Percentiles rank a stretch among this genome's conserved stretches.
Conservation (phyloP, 2,797 vertebrate genomes). For the Ciconia nigra region DNA sequence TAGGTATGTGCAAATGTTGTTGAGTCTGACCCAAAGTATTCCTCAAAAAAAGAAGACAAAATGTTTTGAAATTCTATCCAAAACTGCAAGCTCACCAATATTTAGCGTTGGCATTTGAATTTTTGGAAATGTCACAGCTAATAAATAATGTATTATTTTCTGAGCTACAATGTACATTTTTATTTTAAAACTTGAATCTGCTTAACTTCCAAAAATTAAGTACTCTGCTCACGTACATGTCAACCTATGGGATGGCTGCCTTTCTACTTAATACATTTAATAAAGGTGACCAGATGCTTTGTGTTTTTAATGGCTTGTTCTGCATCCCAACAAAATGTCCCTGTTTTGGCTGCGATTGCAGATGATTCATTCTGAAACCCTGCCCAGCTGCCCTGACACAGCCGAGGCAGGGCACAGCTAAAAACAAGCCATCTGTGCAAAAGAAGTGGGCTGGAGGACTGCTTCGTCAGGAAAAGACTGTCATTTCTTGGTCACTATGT, state of each 20-base stretch:
- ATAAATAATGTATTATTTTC: constrained; percentile 38
- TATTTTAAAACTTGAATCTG: not conserved
- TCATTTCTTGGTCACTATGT: constrained; percentile 21
- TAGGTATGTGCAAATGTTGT: not conserved
- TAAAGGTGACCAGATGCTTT: constrained; percentile 70
- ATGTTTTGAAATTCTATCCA: not conserved
- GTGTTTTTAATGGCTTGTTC: constrained; percentile 59
- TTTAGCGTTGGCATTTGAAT: constrained; percentile 7
- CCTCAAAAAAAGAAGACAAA: not conserved
- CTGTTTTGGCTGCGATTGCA: constrained; percentile 41
- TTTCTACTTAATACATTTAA: constrained; percentile 51
- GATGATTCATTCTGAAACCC: constrained; percentile 61
- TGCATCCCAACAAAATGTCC: constrained; percentile 60
- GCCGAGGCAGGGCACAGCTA: constrained; percentile 11
- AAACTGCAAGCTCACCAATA: constrained; percentile 42
- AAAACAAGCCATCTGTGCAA: constrained; percentile 59
- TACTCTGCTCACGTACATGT: not conserved
- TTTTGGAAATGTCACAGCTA: constrained; percentile 36
- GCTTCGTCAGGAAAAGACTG: constrained; percentile 28
- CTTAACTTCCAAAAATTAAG: not conserved
- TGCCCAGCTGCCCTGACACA: constrained; percentile 60
- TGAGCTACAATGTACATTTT: not conserved
- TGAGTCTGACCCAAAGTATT: not conserved
- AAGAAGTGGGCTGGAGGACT: constrained; percentile 11
- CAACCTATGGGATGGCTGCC: constrained; percentile 6